Conservation (phyloP, 64 coral and sea anemone species). For the Acropora yongei region DNA sequence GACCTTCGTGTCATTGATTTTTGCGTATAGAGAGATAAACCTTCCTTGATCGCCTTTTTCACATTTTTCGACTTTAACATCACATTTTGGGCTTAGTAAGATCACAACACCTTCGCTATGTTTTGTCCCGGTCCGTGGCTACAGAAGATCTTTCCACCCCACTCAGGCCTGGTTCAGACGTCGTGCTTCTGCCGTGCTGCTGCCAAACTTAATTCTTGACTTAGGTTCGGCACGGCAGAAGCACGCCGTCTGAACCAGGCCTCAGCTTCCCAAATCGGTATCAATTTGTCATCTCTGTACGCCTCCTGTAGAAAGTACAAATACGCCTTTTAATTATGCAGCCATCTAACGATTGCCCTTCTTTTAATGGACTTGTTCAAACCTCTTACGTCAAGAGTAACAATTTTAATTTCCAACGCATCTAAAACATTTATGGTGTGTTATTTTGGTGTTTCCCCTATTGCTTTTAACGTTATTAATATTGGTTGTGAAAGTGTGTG, state of each 20-base stretch:
- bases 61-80: too few species aligned
- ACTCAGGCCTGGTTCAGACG: neutral
- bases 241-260: too few species aligned
- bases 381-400: neutral
- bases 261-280: neutral
- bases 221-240: too few species aligned
- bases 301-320: neutral
- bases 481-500: too few species aligned
- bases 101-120: too few species aligned
- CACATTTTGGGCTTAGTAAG: too few species aligned
- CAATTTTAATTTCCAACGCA: neutral
- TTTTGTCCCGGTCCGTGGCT: neutral
- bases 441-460: too few species aligned
- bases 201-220: too few species aligned
- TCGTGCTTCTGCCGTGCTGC: too few species aligned
- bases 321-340: neutral
- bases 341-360: neutral
- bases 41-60: neutral
- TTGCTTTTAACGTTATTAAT: too few species aligned
- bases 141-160: neutral
- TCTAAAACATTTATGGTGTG: neutral
- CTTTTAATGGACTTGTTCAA: neutral
- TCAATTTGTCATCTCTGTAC: neutral
- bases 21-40: neutral
- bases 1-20: neutral